Conservation (phyloP, 2,888 invertebrate genomes). For the Nowickia ferox region DNA sequence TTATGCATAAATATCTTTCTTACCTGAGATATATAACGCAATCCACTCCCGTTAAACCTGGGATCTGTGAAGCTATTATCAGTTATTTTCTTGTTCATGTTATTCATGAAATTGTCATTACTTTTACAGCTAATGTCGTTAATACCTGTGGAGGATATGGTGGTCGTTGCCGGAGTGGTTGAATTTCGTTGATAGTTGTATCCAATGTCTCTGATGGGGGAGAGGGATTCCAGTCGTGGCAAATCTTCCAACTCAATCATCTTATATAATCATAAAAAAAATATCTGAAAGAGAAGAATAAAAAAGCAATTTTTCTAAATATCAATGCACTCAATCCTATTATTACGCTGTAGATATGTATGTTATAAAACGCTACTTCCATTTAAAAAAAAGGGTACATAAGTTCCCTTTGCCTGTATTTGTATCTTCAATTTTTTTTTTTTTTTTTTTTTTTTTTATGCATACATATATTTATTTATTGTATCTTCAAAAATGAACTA, state of each 20-base stretch:
- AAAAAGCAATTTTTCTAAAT: not conserved
- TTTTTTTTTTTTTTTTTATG: too few species aligned
- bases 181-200: slow-evolving; percentile 52
- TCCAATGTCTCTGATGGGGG: slow-evolving; percentile 78
- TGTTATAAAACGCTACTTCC: too few species aligned
- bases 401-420: too few species aligned
- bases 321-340: not conserved
- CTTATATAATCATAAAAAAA: slow-evolving; percentile 32
- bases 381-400: too few species aligned
- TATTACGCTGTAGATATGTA: too few species aligned
- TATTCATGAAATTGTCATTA: slow-evolving; percentile 13
- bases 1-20: slow-evolving; percentile 65
- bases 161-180: slow-evolving; percentile 10
- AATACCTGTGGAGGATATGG: slow-evolving; percentile 10
- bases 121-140: slow-evolving; percentile 7
- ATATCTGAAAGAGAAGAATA: slow-evolving; percentile 8
- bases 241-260: slow-evolving; percentile 81
- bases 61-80: slow-evolving; percentile 7
- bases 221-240: slow-evolving; percentile 81
- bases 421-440: too few species aligned
- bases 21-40: slow-evolving; percentile 79
- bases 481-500: too few species aligned
- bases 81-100: not conserved
- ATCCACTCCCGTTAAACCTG: slow-evolving; percentile 61
- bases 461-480: too few species aligned